Conservation (phyloP, 2,888 invertebrate species). For the Tuta absoluta region DNA sequence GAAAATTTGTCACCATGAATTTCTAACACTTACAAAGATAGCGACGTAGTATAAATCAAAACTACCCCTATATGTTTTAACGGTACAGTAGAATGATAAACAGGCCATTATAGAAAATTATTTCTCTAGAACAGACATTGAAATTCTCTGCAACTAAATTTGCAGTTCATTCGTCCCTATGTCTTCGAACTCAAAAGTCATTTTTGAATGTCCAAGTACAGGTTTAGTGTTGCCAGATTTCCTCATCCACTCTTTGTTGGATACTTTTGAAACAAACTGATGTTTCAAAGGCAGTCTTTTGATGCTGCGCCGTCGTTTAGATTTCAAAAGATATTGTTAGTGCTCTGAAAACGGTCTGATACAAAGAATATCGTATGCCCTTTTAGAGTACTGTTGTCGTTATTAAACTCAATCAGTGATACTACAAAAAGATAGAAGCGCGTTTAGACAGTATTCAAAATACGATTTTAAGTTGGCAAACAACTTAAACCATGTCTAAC, state of each 20-base stretch:
- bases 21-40: neutral
- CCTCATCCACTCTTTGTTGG: slow-evolving; percentile 38
- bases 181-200: too few species aligned
- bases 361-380: slow-evolving; percentile 2
- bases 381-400: neutral
- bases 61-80: slow-evolving; percentile 8
- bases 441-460: too few species aligned
- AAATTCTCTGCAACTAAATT: neutral
- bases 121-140: slow-evolving; percentile 5
- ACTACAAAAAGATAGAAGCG: too few species aligned
- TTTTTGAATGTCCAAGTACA: neutral
- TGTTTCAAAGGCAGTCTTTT: slow-evolving; percentile 45
- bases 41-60: neutral
- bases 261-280: slow-evolving; percentile 55
- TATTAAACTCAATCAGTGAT: too few species aligned
- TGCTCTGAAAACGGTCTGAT: slow-evolving; percentile 14
- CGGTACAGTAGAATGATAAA: slow-evolving; percentile 3
- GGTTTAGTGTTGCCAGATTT: slow-evolving; percentile 21
- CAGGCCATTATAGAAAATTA: slow-evolving; percentile 20
- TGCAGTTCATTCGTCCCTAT: neutral
- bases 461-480: too few species aligned
- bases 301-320: slow-evolving; percentile 49
- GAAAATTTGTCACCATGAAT: neutral
- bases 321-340: slow-evolving; percentile 46
- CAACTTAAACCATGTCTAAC: too few species aligned